These are phyloP conservation scores for Tenthredo livida DNA, from an alignment of 2,888 invertebrate genomes.

Conservation along the genomic window DNA sequence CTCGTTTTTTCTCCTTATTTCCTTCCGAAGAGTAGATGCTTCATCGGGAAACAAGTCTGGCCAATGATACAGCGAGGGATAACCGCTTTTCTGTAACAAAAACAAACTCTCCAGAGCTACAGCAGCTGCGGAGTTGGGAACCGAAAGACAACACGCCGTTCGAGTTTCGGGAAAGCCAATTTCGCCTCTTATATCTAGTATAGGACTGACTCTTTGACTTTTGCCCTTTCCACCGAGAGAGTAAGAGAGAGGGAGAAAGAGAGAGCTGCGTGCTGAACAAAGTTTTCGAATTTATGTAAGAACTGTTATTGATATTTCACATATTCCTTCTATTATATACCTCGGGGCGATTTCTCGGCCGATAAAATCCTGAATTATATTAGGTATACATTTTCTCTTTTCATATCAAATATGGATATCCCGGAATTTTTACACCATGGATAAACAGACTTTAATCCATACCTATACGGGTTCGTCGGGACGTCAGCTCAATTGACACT, in stretches of 20 bases:
- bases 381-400: neutral
- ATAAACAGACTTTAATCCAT: neutral
- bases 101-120: slow-evolving; percentile 27
- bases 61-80: slow-evolving; percentile 11
- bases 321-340: neutral
- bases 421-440: neutral
- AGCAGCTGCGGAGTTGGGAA: neutral
- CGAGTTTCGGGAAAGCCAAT: slow-evolving; percentile 17
- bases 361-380: neutral
- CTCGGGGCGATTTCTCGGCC: neutral
- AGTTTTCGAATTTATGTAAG: slow-evolving; percentile 10
- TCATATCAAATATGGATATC: neutral
- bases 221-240: neutral
- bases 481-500: neutral
- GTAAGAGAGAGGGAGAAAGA: too few species aligned
- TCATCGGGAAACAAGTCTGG: slow-evolving; percentile 25
- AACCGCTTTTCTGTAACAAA: slow-evolving; percentile 19
- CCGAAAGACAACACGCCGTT: slow-evolving; percentile 32
- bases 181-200: neutral
- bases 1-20: neutral
- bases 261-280: neutral
- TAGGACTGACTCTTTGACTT: neutral
- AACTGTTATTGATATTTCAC: slow-evolving; percentile 10
- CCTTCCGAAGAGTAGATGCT: neutral
- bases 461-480: too few species aligned